These are phyloP conservation scores for Hypotaenidia okinawae DNA, from an alignment of 2,797 vertebrate species.

Conservation along the genomic window DNA sequence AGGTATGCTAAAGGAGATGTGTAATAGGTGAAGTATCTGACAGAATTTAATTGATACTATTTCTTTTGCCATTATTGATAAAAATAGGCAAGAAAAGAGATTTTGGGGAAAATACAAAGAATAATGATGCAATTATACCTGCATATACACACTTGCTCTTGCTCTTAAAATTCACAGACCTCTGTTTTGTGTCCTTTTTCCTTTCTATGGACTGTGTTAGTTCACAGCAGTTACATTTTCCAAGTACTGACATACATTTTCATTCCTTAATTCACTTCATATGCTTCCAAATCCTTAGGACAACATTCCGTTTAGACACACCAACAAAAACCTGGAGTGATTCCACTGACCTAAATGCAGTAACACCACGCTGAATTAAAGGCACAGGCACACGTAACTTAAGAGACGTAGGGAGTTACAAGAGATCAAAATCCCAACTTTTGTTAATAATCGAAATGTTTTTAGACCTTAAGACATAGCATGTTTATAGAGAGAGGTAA, in stretches of 20 bases:
- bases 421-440: not conserved
- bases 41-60: not conserved
- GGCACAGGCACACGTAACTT: not conserved
- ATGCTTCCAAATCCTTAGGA: conserved; percentile 24
- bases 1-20: not conserved
- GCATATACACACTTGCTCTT: not conserved
- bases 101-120: not conserved
- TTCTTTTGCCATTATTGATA: not conserved
- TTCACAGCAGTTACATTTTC: not conserved
- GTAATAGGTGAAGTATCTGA: not conserved
- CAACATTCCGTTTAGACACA: not conserved
- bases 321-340: conserved; percentile 9
- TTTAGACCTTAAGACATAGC: not conserved
- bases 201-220: not conserved
- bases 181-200: not conserved
- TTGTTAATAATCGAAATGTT: not conserved
- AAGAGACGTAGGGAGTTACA: not conserved
- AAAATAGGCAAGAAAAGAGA: not conserved
- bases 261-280: conserved; percentile 1
- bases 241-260: not conserved
- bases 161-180: not conserved
- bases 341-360: not conserved
- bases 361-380: not conserved
- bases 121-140: not conserved
- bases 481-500: not conserved